Evolutionary conservation across 2,888 invertebrate species (phyloP), one percentile per base, ranked within the genome.

Genomic region (Orthosia incerta): DNA sequence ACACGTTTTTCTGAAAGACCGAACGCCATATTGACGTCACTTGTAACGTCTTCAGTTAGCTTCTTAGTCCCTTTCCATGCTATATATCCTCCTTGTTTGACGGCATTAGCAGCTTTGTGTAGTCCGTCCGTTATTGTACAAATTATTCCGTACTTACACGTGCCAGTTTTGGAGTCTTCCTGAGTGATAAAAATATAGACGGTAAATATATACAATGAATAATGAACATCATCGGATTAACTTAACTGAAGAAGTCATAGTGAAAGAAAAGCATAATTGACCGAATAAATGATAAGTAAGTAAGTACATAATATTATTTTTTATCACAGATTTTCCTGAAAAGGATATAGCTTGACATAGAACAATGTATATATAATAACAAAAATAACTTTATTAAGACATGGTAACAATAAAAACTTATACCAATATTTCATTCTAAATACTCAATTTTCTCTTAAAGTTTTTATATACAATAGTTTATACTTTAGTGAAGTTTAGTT

Each of bases 181-280:
- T 59, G 59, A 45, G 59, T 59, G 20, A 60, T 60, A 60, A 60
- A 60, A 60, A 60, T 15, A 15, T 45, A 45, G 13, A 60, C 9
- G 0, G 16, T 60, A 60, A 60, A 60, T 13, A 26, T 39, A 39
- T 39, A 13, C 39, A 45, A 60, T 3, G n/a, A 59, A 60, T 45
- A n/a, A 20, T 13, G 7, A 1, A 15, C 9, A 39, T 39, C 39
- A 39, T 39, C 7, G 3, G 5, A 20, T 13, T 59, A 59, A 39
- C 9, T 7, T 15, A 45, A 60, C 20, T 20, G 20, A 15, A 45
- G 15, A 15, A 45, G 9, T 59, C 0, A 15, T 59, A 13, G 4
- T 53, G 20, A 53, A 13, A 53, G 51, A 31, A 7, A 31, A 31
- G 31, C 31, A 31, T 31, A 31, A 31, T 31, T 31, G 7, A 31